Conservation (phyloP, 2,888 invertebrate genomes). For the Trissolcus japonicus region DNA sequence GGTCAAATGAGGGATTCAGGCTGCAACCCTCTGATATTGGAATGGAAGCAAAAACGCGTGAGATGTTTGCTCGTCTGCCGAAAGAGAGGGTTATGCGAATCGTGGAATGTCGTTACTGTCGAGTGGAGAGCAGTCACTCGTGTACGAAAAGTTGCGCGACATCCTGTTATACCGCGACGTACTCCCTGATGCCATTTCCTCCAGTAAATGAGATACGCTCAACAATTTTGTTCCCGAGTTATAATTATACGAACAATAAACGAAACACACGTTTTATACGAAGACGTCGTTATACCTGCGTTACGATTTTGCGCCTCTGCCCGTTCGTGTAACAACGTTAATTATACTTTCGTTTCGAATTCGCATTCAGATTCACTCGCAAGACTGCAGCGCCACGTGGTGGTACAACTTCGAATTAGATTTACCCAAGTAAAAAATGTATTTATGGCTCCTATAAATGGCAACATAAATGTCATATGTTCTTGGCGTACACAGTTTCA, state of each 20-base stretch:
- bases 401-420: no score
- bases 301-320: slow-evolving; percentile 7
- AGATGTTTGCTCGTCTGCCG: slow-evolving; percentile 57
- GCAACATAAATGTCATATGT: no score
- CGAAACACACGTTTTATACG: slow-evolving; percentile 24
- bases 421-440: no score
- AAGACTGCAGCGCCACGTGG: no score
- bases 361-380: no score
- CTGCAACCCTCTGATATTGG: slow-evolving; percentile 42
- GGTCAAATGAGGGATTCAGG: slow-evolving; percentile 45
- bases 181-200: slow-evolving; percentile 26
- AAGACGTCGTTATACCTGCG: slow-evolving; percentile 26
- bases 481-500: no score
- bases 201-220: slow-evolving; percentile 47
- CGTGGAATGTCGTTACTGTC: slow-evolving; percentile 57
- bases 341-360: no score
- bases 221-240: slow-evolving; percentile 42
- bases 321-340: no score
- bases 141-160: slow-evolving; percentile 56
- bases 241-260: slow-evolving; percentile 48
- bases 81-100: slow-evolving; percentile 59
- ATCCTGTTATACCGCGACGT: slow-evolving; percentile 46
- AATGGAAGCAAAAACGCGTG: slow-evolving; percentile 51
- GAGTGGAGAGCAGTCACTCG: slow-evolving; percentile 57
- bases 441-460: no score